Evolutionary conservation across 2,113 vertebrate species (phyloP), one percentile per base, ranked within the genome.

Genomic region (Onychostruthus taczanowskii): DNA sequence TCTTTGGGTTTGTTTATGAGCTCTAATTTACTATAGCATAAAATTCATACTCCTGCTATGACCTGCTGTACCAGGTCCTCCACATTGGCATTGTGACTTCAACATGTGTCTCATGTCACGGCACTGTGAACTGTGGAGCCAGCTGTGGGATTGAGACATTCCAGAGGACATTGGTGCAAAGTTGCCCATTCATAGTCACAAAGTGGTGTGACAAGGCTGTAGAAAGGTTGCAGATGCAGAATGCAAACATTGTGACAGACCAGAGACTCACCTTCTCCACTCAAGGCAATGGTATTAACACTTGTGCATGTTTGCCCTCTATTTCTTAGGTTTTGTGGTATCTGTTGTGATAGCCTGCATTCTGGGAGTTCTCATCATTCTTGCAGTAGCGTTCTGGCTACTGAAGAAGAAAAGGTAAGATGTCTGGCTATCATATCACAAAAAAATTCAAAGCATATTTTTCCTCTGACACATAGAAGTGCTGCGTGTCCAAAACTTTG

Each of bases 351-450:
- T 98, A 94, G 97, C 94, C 52, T 98, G 98, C 20, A 8, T 96
- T 73, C 83, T 99, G 28, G 98, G 98, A 89, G 83, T 98, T 69
- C 76, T 98, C 70, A 43, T 98, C 43, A 83, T 98, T 87, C 89
- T 98, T n/a, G 96, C 93, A 20, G 82, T 97, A 75, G 89, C 96
- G 6, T 93, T 97, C 62, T 99, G 97, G 92, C 90, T 99, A 50
- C 95, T 99, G 79, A 96, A 96, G 90, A 98, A 95, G 91, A 98
- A 97, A 95, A 98, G 99, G 99, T 99, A 95, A 98, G 98, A 35
- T 24, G 39, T 27, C 47, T 41, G 24, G 15, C 58, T 79, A 26
- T n/a, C 46, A 39, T 23, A 66, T 21, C 43, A 56, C 21, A 37
- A 44, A 22, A 62, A 84, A 50, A 74, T 8, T 56, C 41, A 88